Conservation (phyloP, 2,888 invertebrate species). For the Zygaena filipendulae region DNA sequence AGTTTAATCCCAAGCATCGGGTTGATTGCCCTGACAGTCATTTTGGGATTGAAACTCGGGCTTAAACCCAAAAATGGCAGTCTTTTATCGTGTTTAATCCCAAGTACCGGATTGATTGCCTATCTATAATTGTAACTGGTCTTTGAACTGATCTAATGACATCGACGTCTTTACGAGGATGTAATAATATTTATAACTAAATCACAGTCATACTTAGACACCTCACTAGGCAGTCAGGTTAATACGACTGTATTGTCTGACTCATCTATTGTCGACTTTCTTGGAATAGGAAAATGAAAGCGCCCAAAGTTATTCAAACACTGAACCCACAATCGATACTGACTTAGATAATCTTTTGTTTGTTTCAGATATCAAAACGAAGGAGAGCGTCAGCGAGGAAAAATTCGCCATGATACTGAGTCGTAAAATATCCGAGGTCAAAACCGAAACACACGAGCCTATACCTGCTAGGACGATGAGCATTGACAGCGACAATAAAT, state of each 20-base stretch:
- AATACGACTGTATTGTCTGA: slow-evolving; percentile 48
- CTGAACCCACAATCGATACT: slow-evolving; percentile 40
- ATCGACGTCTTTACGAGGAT: slow-evolving; percentile 37
- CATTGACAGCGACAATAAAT: slow-evolving; percentile 67
- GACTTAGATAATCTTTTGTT: slow-evolving; percentile 47
- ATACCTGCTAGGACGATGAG: slow-evolving; percentile 47
- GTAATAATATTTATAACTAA: no score
- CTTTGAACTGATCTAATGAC: slow-evolving; percentile 26
- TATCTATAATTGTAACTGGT: no score
- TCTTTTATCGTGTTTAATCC: no score
- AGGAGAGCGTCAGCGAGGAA: slow-evolving; percentile 54
- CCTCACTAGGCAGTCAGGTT: no score
- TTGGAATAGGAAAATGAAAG: slow-evolving; percentile 60
- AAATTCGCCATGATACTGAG: slow-evolving; percentile 37
- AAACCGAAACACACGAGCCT: slow-evolving; percentile 37
- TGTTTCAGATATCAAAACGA: slow-evolving; percentile 66
- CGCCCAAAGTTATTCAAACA: slow-evolving; percentile 56
- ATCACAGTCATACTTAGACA: no score
- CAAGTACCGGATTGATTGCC: no score
- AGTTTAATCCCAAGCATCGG: no score
- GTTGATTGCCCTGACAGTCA: no score
- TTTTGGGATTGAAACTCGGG: no score
- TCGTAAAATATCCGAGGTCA: slow-evolving; percentile 40
- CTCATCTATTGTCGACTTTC: slow-evolving; percentile 63
- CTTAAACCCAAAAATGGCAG: no score